Evolutionary conservation across 2,113 vertebrate species (phyloP).

Genomic region (Nycticorax nycticorax): DNA sequence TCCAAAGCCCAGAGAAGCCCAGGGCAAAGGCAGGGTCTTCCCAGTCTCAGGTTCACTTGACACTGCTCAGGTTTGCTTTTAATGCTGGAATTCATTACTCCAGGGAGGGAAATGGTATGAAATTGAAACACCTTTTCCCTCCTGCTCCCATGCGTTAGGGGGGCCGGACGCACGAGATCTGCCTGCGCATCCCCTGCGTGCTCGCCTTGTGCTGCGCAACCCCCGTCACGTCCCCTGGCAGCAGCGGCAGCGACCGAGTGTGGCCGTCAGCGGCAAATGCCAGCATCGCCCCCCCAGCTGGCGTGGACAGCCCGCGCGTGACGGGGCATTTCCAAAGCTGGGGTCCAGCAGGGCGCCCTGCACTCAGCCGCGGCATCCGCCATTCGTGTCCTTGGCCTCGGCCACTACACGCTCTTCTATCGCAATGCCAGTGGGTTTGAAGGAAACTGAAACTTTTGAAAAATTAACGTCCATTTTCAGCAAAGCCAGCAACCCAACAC

Average conservation of each 20-base stretch:
- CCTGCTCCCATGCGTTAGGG: neutral
- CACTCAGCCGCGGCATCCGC: rapidly evolving
- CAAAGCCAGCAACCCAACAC: neutral
- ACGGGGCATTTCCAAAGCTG: neutral
- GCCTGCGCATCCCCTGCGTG: neutral
- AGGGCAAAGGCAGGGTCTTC: neutral
- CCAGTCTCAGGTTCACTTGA: neutral
- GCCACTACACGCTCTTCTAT: neutral
- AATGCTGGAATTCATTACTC: neutral
- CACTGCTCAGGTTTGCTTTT: neutral
- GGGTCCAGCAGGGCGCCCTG: too few species aligned
- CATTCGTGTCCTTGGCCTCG: neutral
- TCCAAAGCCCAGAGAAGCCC: neutral
- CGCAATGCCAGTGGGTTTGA: neutral
- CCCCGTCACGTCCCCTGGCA: neutral
- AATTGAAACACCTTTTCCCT: neutral
- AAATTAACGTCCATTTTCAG: neutral
- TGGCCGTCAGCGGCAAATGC: neutral
- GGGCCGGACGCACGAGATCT: neutral
- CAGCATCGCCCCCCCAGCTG: neutral
- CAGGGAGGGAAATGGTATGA: neutral
- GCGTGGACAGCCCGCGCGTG: neutral
- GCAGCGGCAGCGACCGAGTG: neutral
- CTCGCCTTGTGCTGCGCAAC: neutral
- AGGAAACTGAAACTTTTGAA: neutral